phyloP scores from a whole-genome alignment of 2,888 invertebrate species.

The Stenoptilia bipunctidactyla region DNA sequence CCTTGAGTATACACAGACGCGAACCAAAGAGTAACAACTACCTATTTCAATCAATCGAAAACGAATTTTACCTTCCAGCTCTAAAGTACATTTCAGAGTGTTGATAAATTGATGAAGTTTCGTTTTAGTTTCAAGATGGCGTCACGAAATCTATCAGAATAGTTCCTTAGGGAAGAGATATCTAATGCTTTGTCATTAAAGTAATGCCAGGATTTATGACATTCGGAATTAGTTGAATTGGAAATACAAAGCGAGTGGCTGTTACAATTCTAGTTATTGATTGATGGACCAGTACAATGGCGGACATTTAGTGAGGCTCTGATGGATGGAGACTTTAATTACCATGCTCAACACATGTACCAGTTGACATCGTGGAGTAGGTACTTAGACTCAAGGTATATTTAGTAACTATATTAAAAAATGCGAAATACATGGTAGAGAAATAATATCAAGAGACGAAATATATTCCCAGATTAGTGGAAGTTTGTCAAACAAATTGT shows the following conservation, averaged over 20 bases:
- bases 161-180: conserved; percentile 67
- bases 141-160: conserved; percentile 73
- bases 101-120: conserved; percentile 1
- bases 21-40: not conserved
- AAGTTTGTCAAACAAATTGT: too few species aligned
- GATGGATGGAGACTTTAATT: too few species aligned
- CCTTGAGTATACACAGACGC: conserved; percentile 2
- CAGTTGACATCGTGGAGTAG: too few species aligned
- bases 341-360: too few species aligned
- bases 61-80: not conserved
- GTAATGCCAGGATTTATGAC: conserved; percentile 68
- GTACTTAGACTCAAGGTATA: too few species aligned
- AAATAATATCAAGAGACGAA: too few species aligned
- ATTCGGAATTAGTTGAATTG: conserved; percentile 40
- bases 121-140: conserved; percentile 20
- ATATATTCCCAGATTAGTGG: too few species aligned
- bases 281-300: conserved; percentile 21
- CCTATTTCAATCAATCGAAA: not conserved
- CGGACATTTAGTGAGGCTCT: too few species aligned
- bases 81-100: conserved; percentile 7
- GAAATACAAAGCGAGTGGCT: conserved; percentile 10
- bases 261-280: conserved; percentile 28
- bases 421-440: too few species aligned
- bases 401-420: too few species aligned
- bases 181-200: conserved; percentile 67